Conservation (phyloP, 2,888 invertebrate genomes). For the Synergus umbraculus region DNA sequence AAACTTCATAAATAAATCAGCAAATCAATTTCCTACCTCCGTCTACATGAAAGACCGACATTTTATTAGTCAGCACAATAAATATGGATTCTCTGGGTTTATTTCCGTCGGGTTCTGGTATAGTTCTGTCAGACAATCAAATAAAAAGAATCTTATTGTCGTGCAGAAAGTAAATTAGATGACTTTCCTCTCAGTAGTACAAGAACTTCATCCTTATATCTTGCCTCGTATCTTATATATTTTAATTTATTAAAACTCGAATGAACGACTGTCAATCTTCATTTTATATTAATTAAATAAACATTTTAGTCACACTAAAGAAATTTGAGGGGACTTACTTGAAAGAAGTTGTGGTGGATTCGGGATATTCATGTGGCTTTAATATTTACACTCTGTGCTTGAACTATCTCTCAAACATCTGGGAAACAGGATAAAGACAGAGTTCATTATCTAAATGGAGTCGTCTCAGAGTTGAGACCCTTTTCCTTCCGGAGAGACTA, state of each 20-base stretch:
- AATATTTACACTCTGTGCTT: neutral
- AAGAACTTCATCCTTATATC: neutral
- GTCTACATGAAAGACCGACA: slow-evolving; percentile 41
- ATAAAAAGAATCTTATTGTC: slow-evolving; percentile 36
- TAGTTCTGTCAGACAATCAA: slow-evolving; percentile 21
- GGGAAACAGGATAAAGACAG: slow-evolving; percentile 48
- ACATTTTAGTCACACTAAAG: too few species aligned
- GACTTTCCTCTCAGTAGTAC: neutral
- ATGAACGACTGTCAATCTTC: too few species aligned
- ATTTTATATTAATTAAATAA: too few species aligned
- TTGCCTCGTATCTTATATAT: too few species aligned
- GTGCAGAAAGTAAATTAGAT: slow-evolving; percentile 24
- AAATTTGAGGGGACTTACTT: too few species aligned
- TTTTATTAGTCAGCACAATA: slow-evolving; percentile 33
- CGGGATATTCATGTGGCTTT: slow-evolving; percentile 9
- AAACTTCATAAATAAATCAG: slow-evolving; percentile 31
- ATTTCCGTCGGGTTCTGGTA: slow-evolving; percentile 11
- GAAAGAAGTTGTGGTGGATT: neutral
- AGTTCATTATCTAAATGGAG: slow-evolving; percentile 71
- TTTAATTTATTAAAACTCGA: too few species aligned
- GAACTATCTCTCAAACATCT: slow-evolving; percentile 53
- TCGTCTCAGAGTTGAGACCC: slow-evolving; percentile 12
- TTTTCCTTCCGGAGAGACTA: slow-evolving; percentile 10
- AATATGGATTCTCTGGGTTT: slow-evolving; percentile 33
- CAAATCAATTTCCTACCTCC: neutral